A percentile compares a stretch with the other conserved stretches of the same genome.
phyloP scores from a whole-genome alignment of 1,140 invertebrate genomes.

The Polypedilum pembai region DNA sequence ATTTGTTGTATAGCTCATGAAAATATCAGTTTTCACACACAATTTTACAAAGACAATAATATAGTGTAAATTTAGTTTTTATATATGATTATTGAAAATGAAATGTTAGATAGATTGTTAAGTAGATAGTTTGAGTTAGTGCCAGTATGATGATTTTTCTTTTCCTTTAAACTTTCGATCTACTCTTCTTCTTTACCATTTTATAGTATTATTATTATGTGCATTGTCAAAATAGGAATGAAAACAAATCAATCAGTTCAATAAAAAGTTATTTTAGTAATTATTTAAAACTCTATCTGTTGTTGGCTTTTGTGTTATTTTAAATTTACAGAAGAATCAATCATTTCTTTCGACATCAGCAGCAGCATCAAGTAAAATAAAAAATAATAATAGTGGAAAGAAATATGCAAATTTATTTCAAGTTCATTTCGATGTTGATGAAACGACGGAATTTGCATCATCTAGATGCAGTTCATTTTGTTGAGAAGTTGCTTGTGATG shows the following conservation, averaged over 20 bases:
- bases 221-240: constrained; percentile 9
- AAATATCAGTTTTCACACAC: too few relatives aligned
- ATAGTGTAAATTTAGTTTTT: too few relatives aligned
- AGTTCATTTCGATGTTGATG: neutral
- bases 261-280: neutral
- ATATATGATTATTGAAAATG: too few relatives aligned
- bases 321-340: constrained; percentile 5
- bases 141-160: constrained; percentile 5
- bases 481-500: neutral
- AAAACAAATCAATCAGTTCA: constrained; percentile 18
- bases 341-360: neutral
- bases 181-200: too few relatives aligned
- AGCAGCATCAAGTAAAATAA: too few relatives aligned
- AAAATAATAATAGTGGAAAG: neutral
- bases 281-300: neutral
- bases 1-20: too few relatives aligned
- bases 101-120: neutral
- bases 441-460: constrained; percentile 12
- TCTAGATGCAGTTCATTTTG: neutral
- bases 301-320: neutral
- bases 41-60: too few relatives aligned
- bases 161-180: neutral
- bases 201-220: neutral
- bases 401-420: constrained; percentile 8
- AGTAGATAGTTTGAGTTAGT: neutral